A percentile compares a stretch with the other conserved stretches of the same genome.
Conservation (phyloP, 2,797 vertebrate species). For the Triplophysa bombifrons region DNA sequence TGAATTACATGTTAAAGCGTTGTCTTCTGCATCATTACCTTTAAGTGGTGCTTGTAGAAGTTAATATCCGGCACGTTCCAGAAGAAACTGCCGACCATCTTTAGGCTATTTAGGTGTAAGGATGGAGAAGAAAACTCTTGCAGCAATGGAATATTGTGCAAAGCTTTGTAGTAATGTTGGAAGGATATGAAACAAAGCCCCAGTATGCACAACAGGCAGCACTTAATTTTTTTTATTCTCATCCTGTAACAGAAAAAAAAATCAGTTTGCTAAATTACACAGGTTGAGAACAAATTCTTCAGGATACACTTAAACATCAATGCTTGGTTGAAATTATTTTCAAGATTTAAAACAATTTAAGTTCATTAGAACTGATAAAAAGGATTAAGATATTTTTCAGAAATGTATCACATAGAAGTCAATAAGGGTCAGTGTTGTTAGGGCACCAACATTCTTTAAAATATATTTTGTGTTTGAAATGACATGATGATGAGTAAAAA, state of each 20-base stretch:
- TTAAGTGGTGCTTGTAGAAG: slow-evolving; percentile 39
- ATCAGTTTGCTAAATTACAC: background rate
- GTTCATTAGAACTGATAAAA: too few relatives aligned
- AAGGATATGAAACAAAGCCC: slow-evolving; percentile 85
- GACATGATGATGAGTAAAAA: too few relatives aligned
- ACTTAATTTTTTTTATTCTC: slow-evolving; percentile 84
- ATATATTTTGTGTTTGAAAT: too few relatives aligned
- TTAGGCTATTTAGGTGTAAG: slow-evolving; percentile 78
- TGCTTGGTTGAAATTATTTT: too few relatives aligned
- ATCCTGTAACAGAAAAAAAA: slow-evolving; percentile 69
- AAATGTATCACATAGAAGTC: too few relatives aligned
- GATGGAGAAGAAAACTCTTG: slow-evolving; percentile 79
- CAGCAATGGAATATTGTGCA: slow-evolving; percentile 82
- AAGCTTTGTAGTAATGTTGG: slow-evolving; percentile 84
- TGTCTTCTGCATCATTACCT: background rate
- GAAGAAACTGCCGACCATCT: slow-evolving; percentile 62
- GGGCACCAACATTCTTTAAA: too few relatives aligned
- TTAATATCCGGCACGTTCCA: slow-evolving; percentile 78
- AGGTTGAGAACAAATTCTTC: background rate
- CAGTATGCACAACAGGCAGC: slow-evolving; percentile 83
- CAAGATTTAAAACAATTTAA: too few relatives aligned
- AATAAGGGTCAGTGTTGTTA: too few relatives aligned
- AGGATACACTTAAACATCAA: background rate
- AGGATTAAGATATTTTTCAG: too few relatives aligned
- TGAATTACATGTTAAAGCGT: too few relatives aligned